Evolutionary conservation across 2,888 invertebrate species (phyloP).

Genomic region (Pandemis heparana): DNA sequence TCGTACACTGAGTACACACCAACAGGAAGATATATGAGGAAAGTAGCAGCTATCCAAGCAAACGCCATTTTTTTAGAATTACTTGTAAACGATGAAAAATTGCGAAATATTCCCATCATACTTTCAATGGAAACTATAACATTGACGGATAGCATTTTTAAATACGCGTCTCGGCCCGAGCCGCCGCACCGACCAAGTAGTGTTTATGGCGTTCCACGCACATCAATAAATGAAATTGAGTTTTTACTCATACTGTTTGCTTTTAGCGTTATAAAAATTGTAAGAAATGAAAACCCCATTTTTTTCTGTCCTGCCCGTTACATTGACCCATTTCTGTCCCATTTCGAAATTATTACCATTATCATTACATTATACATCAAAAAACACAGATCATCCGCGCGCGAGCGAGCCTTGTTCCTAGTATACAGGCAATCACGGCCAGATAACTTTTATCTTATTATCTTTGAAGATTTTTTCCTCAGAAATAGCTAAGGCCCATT

Average conservation of each 20-base stretch:
- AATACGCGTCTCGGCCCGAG: neutral
- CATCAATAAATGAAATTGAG: neutral
- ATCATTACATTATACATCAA: too few relatives aligned
- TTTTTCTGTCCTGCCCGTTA: too few relatives aligned
- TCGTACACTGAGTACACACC: neutral
- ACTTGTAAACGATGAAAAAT: neutral
- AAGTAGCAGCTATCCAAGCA: neutral
- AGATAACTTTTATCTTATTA: too few relatives aligned
- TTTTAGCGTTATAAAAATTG: too few relatives aligned
- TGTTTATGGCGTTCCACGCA: neutral
- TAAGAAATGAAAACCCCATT: too few relatives aligned
- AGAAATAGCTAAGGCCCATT: too few relatives aligned
- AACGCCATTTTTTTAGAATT: neutral
- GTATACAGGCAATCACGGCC: too few relatives aligned
- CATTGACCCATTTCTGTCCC: too few relatives aligned
- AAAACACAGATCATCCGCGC: too few relatives aligned
- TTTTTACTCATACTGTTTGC: neutral
- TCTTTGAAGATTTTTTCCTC: too few relatives aligned
- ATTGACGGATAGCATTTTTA: neutral
- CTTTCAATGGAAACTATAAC: neutral
- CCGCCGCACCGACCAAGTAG: neutral
- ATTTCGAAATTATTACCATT: too few relatives aligned
- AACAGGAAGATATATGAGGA: neutral
- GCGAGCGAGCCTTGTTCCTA: too few relatives aligned
- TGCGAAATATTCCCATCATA: neutral